Evolutionary conservation across 2,113 vertebrate species (phyloP), one percentile per base, ranked within the genome.

Genomic region (Epinephelus moara): DNA sequence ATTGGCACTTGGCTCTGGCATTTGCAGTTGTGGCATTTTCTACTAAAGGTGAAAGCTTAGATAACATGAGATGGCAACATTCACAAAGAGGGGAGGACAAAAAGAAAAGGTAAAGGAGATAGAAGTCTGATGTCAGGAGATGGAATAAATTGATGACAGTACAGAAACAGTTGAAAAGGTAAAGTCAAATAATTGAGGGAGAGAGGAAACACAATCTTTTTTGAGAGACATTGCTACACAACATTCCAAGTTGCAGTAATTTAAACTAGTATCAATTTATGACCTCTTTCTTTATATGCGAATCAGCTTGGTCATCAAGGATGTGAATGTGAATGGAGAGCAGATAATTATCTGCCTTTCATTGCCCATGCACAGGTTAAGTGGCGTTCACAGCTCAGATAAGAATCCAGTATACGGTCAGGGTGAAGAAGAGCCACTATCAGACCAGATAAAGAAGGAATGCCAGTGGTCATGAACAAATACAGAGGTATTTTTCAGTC

Each of bases 391-490:
- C 27, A 81, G 76, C 33, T 56, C 37, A 85, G 86, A 91, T 91
- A 93, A 92, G 70, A 45, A 73, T 81, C 59, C 61, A 57, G 80
- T 78, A 78, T 64, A 88, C 56, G 60, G 56, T 71, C 72, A 33
- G 27, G 68, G 70, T 73, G 72, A 81, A 61, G 75, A 85, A 47
- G 70, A 87, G 70, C 12, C 37, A 14, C 78, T 82, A 90, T 92
- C 91, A 87, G 71, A 77, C 11, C 62, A 80, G 90, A 92, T 93
- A 86, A 87, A 75, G 73, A 19, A 79, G 25, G 87, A 91, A 91
- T 92, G 84, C 13, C 9, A 85, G 40, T 14, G n/a, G 50, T 62
- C 68, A 69, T 67, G 60, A 25, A 1, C 40, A 71, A 69, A 88
- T 75, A 85, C 59, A 52, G 42, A 42, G 23, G 50, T 42, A 77